Percentiles rank a stretch among this genome's conserved stretches.
Conservation (phyloP, 2,797 vertebrate species). For the Sebastes kiyomatsui region DNA sequence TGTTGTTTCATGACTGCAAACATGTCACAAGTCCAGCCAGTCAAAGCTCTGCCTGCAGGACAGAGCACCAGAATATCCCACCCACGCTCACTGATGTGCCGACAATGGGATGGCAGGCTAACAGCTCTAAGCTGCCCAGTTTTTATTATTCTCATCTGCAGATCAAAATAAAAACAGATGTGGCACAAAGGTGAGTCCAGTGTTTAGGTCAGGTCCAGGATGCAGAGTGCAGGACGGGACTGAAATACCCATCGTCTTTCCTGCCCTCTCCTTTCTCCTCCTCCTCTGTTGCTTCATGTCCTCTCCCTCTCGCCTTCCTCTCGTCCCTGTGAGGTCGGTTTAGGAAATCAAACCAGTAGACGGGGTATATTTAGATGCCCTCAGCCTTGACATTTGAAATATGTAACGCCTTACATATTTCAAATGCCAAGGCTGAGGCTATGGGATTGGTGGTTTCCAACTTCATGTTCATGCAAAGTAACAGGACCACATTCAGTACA, state of each 20-base stretch:
- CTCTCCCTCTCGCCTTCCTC: background rate
- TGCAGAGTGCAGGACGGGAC: slow-evolving; percentile 11
- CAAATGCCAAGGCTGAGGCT: slow-evolving; percentile 30
- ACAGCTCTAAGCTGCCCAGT: slow-evolving; percentile 42
- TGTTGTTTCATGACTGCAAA: slow-evolving; percentile 51
- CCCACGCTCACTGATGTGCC: slow-evolving; percentile 26
- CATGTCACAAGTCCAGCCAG: slow-evolving; percentile 33
- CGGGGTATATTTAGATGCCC: slow-evolving; percentile 39
- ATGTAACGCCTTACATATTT: slow-evolving; percentile 34
- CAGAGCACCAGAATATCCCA: slow-evolving; percentile 45
- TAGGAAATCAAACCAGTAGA: slow-evolving; percentile 44
- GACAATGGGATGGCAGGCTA: slow-evolving; percentile 51
- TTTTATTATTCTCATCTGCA: slow-evolving; percentile 50
- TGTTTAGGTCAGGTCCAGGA: slow-evolving; percentile 38
- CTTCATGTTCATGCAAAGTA: slow-evolving; percentile 19
- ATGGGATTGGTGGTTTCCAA: slow-evolving; percentile 29
- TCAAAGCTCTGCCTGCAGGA: slow-evolving; percentile 34
- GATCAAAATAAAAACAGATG: slow-evolving; percentile 69
- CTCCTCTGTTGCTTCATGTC: background rate
- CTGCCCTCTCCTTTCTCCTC: background rate
- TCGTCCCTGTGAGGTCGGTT: slow-evolving; percentile 26
- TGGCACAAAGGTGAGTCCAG: slow-evolving; percentile 28
- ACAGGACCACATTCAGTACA: background rate
- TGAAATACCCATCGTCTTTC: background rate
- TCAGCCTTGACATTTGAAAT: too few species aligned